Evolutionary conservation across 2,113 vertebrate species (phyloP), one percentile per base, ranked within the genome.

Genomic region (Cyanocitta stelleri): DNA sequence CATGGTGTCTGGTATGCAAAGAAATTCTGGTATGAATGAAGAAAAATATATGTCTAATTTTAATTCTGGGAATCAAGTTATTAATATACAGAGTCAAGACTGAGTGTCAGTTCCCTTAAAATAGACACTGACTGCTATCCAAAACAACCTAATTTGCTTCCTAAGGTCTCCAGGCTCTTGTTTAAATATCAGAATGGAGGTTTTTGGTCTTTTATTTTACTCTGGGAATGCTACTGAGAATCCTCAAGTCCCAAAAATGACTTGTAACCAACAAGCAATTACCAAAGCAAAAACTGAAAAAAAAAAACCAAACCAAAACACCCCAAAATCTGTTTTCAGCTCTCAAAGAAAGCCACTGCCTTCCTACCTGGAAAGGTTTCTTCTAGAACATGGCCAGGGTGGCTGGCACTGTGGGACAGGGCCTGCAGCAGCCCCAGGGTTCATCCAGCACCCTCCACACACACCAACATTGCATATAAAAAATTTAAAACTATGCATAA

Each of bases 11-110:
- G 63, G 49, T 55, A 66, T 30, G 44, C 22, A 85, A 89, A 82
- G 62, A 85, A 89, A 96, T 78, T 62, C 51, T 85, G 33, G 23
- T 75, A 76, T 83, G 81, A 96, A 90, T 89, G 54, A 85, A 93
- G 71, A 75, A 90, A 78, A 62, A 39, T 7, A 3, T 7, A 64
- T 11, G 6, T 39, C 35, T 79, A 66, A 90, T 79, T 95, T 79
- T 76, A 93, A 73, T 39, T 30, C 62, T 79, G 30, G n/a, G n/a
- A 85, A 46, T 80, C 29, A 66, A 64, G 51, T 62, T 94, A 87
- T 76, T 87, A 85, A 89, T 68, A 75, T 1, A 73, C 55, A 82
- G 76, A 75, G 75, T 84, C 35, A 77, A 86, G 76, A 89, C 55
- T 55, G 85, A 67, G 55, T 59, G 78, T 91, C 48, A 91, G 39